Conservation (phyloP, 2,888 invertebrate genomes). For the Drosophila dives region DNA sequence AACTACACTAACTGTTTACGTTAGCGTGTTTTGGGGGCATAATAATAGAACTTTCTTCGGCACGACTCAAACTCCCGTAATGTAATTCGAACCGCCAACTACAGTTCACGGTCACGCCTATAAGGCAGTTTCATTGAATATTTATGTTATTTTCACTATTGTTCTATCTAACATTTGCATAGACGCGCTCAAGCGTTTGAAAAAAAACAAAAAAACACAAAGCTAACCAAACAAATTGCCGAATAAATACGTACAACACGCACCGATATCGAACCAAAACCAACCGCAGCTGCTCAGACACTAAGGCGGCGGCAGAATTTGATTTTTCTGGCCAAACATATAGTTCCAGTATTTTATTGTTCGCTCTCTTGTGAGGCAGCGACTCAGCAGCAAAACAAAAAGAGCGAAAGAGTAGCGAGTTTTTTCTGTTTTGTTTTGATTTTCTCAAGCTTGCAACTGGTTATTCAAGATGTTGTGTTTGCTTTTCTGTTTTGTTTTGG, state of each 20-base stretch:
- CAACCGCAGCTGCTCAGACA: slow-evolving; percentile 67
- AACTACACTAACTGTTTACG: slow-evolving; percentile 27
- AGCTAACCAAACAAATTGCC: slow-evolving; percentile 32
- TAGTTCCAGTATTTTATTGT: slow-evolving; percentile 59
- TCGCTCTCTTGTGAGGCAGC: slow-evolving; percentile 19
- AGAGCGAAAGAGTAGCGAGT: slow-evolving; percentile 7
- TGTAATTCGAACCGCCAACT: slow-evolving; percentile 1
- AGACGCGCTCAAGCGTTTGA: slow-evolving; percentile 41
- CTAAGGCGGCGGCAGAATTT: slow-evolving; percentile 63
- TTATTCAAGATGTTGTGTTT: slow-evolving; percentile 53
- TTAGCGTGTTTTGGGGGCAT: slow-evolving; percentile 21
- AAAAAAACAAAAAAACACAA: slow-evolving; percentile 7
- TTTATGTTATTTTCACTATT: slow-evolving; percentile 52
- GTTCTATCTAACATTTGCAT: slow-evolving; percentile 51
- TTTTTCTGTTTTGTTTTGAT: slow-evolving; percentile 77
- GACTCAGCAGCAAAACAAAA: background rate
- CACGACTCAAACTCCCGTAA: slow-evolving; percentile 18
- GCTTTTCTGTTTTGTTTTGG: slow-evolving; percentile 42
- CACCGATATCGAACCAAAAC: slow-evolving; percentile 6
- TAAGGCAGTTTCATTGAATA: slow-evolving; percentile 41
- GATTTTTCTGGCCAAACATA: slow-evolving; percentile 17
- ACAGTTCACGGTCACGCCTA: slow-evolving; percentile 51
- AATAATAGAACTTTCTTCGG: slow-evolving; percentile 42
- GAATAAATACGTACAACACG: slow-evolving; percentile 10
- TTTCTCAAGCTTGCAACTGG: slow-evolving; percentile 66